A percentile compares a stretch with the other conserved stretches of the same genome.
phyloP scores from a whole-genome alignment of 2,113 vertebrate species.

The Xerus inauris region DNA sequence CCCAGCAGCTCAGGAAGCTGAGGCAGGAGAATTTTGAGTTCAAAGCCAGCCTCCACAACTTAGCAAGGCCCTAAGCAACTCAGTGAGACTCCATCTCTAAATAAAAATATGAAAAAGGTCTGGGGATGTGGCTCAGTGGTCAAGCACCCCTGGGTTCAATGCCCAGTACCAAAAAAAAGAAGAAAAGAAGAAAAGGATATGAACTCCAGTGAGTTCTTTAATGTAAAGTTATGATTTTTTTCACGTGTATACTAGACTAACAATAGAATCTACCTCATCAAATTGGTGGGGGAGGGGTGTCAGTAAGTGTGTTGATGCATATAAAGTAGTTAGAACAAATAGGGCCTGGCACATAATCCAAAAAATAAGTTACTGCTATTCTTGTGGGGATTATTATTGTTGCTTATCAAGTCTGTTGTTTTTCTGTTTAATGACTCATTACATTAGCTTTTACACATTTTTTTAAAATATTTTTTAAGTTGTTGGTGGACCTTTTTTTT shows the following conservation, averaged over 20 bases:
- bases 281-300: not conserved
- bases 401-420: too few species aligned
- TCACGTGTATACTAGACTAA: not conserved
- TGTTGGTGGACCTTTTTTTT: too few species aligned
- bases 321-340: not conserved
- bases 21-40: not conserved
- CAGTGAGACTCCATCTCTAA: not conserved
- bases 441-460: not conserved
- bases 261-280: not conserved
- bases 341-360: not conserved
- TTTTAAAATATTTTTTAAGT: too few species aligned
- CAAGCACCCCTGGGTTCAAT: too few species aligned
- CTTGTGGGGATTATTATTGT: fast-evolving
- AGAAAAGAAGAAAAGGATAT: fast-evolving
- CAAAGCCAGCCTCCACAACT: not conserved
- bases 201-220: not conserved
- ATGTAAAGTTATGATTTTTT: not conserved
- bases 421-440: not conserved
- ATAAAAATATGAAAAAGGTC: not conserved
- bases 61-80: not conserved
- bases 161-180: not conserved
- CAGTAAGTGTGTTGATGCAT: not conserved
- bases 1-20: not conserved
- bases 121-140: not conserved
- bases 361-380: too few species aligned